Conservation (phyloP, 1,140 invertebrate species). For the Papilio xuthus region DNA sequence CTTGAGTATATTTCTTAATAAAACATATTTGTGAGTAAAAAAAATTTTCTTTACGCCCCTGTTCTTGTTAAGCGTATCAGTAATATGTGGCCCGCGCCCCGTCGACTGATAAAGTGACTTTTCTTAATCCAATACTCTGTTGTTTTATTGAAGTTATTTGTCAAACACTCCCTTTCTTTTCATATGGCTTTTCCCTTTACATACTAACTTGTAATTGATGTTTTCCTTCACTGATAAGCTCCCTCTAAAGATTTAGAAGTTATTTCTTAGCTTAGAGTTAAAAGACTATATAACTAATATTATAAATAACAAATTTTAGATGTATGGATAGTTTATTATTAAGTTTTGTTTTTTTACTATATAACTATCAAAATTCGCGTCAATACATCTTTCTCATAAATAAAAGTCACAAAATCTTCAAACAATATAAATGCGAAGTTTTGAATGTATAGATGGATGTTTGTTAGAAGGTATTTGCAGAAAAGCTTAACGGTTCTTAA, state of each 20-base stretch:
- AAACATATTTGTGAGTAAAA: background rate
- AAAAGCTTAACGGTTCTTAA: too few relatives aligned
- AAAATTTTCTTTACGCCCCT: conserved; percentile 35
- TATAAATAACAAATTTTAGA: too few relatives aligned
- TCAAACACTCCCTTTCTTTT: conserved; percentile 46
- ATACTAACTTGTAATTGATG: conserved; percentile 27
- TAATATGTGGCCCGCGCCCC: conserved; percentile 43
- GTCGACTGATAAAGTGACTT: conserved; percentile 58
- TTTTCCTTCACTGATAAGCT: conserved; percentile 6
- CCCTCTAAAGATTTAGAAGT: background rate
- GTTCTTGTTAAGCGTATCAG: background rate
- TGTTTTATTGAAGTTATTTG: conserved; percentile 68
- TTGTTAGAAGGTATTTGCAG: too few relatives aligned
- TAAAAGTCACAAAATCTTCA: too few relatives aligned
- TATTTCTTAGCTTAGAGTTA: background rate
- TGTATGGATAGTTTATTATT: too few relatives aligned
- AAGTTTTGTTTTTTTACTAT: too few relatives aligned
- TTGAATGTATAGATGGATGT: too few relatives aligned
- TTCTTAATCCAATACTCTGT: conserved; percentile 53
- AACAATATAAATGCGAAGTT: too few relatives aligned
- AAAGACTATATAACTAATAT: too few relatives aligned
- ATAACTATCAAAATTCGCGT: too few relatives aligned
- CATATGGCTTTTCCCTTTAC: conserved; percentile 31
- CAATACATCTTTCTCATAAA: too few relatives aligned
- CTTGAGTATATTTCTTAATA: too few relatives aligned